Evolutionary conservation across 2,113 vertebrate species (phyloP).

Genomic region (Salvator merianae): DNA sequence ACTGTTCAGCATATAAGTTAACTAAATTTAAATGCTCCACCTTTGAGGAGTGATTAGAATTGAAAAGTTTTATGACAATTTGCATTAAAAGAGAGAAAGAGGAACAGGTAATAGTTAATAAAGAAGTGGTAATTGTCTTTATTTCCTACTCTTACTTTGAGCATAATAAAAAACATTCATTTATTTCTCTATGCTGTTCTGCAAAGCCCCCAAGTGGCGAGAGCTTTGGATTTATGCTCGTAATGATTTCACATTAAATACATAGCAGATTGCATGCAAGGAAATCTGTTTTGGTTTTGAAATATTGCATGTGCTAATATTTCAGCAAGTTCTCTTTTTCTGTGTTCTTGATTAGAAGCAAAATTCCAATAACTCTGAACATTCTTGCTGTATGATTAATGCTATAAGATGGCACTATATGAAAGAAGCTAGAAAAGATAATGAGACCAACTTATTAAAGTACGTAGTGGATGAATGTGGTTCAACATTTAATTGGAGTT

Average conservation of each 20-base stretch:
- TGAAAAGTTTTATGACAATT: background rate
- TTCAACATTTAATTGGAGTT: conserved; percentile 21
- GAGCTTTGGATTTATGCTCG: background rate
- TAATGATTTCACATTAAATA: background rate
- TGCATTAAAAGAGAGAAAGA: background rate
- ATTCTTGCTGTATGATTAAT: background rate
- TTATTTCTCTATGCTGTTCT: background rate
- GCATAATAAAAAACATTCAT: background rate
- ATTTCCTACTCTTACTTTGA: background rate
- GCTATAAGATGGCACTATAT: background rate
- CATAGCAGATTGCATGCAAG: background rate
- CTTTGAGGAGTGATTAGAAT: conserved; percentile 21
- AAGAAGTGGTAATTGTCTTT: background rate
- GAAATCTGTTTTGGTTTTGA: background rate
- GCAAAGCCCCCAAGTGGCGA: background rate
- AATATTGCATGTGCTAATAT: background rate
- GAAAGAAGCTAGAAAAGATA: conserved; percentile 6
- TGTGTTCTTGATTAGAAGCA: conserved; percentile 27
- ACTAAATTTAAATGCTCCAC: conserved; percentile 50
- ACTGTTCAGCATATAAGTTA: background rate
- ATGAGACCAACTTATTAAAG: conserved; percentile 1
- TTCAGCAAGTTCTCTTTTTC: conserved; percentile 24
- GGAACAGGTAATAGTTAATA: conserved; percentile 23
- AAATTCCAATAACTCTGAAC: conserved; percentile 18
- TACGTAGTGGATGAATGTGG: background rate